Evolutionary conservation across 2,113 vertebrate species (phyloP), one percentile per base, ranked within the genome.

Genomic region (Opisthocomus hoazin): DNA sequence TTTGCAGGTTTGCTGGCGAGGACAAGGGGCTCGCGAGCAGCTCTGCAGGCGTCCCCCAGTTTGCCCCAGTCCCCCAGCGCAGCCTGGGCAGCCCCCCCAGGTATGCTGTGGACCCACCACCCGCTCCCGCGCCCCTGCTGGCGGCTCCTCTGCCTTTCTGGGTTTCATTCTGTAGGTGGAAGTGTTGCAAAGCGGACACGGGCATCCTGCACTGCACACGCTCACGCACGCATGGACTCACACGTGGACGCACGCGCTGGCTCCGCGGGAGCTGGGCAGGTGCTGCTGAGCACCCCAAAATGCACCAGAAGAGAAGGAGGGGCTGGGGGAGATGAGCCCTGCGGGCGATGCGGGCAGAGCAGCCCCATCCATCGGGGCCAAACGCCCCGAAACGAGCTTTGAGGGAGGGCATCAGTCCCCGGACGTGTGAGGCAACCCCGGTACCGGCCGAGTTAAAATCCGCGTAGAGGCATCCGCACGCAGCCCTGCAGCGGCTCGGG

Each of bases 151-250:
- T 92, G 96, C 93, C n/a, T 19, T 96, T 87, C 94, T 45, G 73
- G 26, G 5, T 10, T 61, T 61, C 4, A 4, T 54, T 86, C 97
- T 89, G 46, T 91, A 96, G 96, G 93, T 96, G 97, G 96, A 95
- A 93, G 89, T 75, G 37, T 96, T 97, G 96, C 78, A 26, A 73
- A 97, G 92, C 78, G 5, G 60, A 60, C 66, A 13, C 0, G 36
- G 64, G 60, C n/a, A 10, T 20, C 41, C 8, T 11, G 63, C 10
- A 3, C n/a, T 7, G 41, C 69, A 4, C 20, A 3, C 21, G 2
- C 37, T 4, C 61, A n/a, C 4, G 18, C 29, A n/a, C 41, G 5
- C 15, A 43, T n/a, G n/a, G n/a, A n/a, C n/a, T n/a, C n/a, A n/a
- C n/a, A n/a, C n/a, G n/a, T n/a, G n/a, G n/a, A n/a, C 6, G 5